A percentile compares a stretch with the other conserved stretches of the same genome.
phyloP scores from a whole-genome alignment of 2,113 vertebrate species.

The Festucalex cinctus region DNA sequence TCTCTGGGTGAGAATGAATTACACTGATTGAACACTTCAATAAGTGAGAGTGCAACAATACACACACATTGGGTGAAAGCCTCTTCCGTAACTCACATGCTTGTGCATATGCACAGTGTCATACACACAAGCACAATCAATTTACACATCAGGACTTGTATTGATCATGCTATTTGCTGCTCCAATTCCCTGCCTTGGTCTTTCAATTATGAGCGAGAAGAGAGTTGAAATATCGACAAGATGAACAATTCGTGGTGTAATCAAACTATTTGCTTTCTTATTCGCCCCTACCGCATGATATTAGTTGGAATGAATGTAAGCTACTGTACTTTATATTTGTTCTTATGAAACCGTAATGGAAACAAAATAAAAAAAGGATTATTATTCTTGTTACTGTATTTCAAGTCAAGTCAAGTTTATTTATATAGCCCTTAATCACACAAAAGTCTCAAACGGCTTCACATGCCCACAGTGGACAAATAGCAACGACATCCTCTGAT shows the following conservation, averaged over 20 bases:
- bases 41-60: slow-evolving; percentile 44
- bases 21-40: slow-evolving; percentile 71
- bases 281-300: neutral
- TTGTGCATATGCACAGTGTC: slow-evolving; percentile 14
- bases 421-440: too few relatives aligned
- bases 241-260: slow-evolving; percentile 21
- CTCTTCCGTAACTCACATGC: slow-evolving; percentile 31
- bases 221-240: slow-evolving; percentile 45
- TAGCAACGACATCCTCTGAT: too few relatives aligned
- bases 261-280: slow-evolving; percentile 3
- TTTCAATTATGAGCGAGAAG: slow-evolving; percentile 62
- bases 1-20: slow-evolving; percentile 70
- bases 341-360: neutral
- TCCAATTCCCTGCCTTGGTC: slow-evolving; percentile 59
- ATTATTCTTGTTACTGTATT: neutral
- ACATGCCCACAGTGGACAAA: too few relatives aligned
- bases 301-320: neutral
- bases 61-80: neutral
- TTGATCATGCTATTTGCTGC: slow-evolving; percentile 67
- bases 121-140: slow-evolving; percentile 55
- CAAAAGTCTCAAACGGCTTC: too few relatives aligned
- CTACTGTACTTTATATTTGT: neutral
- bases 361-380: neutral
- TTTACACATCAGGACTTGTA: slow-evolving; percentile 63
- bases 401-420: too few relatives aligned